phyloP scores from a whole-genome alignment of 2,797 vertebrate species.

The Presbytis comata region DNA sequence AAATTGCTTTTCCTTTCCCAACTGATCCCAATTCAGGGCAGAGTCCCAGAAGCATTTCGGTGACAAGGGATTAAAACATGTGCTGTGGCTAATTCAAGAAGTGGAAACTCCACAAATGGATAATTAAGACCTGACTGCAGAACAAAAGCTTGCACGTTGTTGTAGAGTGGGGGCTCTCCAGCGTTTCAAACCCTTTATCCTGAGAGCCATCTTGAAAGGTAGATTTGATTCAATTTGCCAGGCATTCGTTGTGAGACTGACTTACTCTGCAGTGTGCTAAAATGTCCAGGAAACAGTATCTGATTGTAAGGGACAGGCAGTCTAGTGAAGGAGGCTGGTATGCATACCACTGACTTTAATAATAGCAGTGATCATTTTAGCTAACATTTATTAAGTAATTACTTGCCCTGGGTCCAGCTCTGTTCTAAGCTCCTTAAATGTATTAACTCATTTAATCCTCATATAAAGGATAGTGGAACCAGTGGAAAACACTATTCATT shows the following conservation, averaged over 20 bases:
- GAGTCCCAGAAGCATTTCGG: slow-evolving; percentile 59
- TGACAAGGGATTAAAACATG: slow-evolving; percentile 63
- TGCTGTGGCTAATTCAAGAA: slow-evolving; percentile 45
- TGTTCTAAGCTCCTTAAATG: slow-evolving; percentile 28
- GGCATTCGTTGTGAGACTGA: not conserved
- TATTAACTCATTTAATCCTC: not conserved
- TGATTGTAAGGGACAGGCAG: not conserved
- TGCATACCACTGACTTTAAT: not conserved
- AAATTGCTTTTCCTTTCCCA: slow-evolving; percentile 67
- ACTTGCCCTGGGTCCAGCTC: not conserved
- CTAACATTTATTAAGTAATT: not conserved
- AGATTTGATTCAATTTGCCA: not conserved
- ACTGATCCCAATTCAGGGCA: slow-evolving; percentile 52
- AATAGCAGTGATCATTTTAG: not conserved
- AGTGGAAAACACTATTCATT: not conserved
- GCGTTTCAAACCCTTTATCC: not conserved
- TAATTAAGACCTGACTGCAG: slow-evolving; percentile 56
- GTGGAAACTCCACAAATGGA: not conserved
- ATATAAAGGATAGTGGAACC: not conserved
- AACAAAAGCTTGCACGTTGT: not conserved
- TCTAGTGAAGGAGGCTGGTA: not conserved
- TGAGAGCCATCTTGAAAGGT: slow-evolving; percentile 30
- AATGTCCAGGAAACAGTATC: not conserved
- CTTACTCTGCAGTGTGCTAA: not conserved
- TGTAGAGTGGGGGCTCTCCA: not conserved